Evolutionary conservation across 2,888 invertebrate genomes (phyloP).

Genomic region (Metalampra italica): DNA sequence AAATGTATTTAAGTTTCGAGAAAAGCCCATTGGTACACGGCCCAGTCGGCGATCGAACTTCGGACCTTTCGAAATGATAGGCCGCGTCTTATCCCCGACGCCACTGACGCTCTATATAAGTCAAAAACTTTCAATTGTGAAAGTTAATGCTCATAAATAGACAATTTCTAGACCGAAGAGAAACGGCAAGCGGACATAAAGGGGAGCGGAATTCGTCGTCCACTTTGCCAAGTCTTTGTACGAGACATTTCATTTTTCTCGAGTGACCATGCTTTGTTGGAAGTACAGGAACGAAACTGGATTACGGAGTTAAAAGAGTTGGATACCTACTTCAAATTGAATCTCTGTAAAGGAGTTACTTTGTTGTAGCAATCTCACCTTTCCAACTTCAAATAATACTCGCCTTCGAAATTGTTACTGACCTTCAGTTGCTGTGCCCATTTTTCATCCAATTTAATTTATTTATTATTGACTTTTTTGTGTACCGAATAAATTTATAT

Average conservation of each 20-base stretch:
- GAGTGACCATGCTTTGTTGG: slow-evolving; percentile 24
- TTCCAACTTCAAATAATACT: background rate
- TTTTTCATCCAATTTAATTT: no score
- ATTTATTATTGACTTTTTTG: no score
- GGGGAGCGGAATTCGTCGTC: slow-evolving; percentile 11
- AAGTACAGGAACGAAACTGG: slow-evolving; percentile 5
- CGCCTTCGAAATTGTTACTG: no score
- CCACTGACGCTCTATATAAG: no score
- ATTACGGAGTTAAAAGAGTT: slow-evolving; percentile 3
- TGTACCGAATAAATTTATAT: no score
- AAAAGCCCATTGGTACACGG: no score
- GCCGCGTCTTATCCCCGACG: no score
- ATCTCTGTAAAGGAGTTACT: background rate
- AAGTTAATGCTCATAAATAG: background rate
- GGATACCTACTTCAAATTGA: slow-evolving; percentile 5
- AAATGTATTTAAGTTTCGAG: no score
- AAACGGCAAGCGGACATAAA: background rate
- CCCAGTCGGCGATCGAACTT: no score
- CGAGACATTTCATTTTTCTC: slow-evolving; percentile 21
- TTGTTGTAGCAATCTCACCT: background rate
- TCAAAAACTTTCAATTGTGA: no score
- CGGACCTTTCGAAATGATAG: no score
- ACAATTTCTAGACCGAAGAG: background rate
- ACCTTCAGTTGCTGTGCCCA: no score
- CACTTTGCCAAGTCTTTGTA: slow-evolving; percentile 16